Evolutionary conservation across 2,797 vertebrate species (phyloP).

Genomic region (Peromyscus aztecus): DNA sequence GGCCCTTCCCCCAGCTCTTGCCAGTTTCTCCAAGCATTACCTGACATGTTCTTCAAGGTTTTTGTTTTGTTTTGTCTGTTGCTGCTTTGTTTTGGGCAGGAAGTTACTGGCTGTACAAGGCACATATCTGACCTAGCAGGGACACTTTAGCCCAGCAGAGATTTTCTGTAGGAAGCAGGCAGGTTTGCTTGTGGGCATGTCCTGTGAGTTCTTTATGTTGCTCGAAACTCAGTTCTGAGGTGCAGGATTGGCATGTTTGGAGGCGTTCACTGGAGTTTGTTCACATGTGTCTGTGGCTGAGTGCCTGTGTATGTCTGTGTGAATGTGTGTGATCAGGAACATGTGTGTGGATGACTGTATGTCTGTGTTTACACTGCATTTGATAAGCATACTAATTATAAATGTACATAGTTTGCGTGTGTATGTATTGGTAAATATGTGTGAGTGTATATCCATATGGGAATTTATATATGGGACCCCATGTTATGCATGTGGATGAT

Average conservation of each 20-base stretch:
- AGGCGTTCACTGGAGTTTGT: not conserved
- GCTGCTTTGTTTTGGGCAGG: not conserved
- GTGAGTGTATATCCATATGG: not conserved
- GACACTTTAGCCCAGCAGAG: not conserved
- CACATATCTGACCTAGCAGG: not conserved
- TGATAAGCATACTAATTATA: not conserved
- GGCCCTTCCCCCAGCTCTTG: slow-evolving; percentile 68
- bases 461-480: not conserved
- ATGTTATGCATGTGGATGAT: too few relatives aligned
- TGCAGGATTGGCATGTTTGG: not conserved
- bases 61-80: not conserved
- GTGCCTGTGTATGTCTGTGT: too few relatives aligned
- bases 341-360: not conserved
- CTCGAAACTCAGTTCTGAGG: not conserved
- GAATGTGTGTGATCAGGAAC: too few relatives aligned
- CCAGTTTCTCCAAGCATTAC: slow-evolving; percentile 45
- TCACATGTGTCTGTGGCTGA: too few relatives aligned
- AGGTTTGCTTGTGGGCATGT: fast-evolving
- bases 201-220: not conserved
- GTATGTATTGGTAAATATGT: not conserved
- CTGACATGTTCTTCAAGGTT: slow-evolving; percentile 58
- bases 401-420: fast-evolving
- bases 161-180: not conserved
- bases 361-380: not conserved
- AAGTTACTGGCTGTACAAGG: not conserved